Evolutionary conservation across 1,140 invertebrate species (phyloP).

Genomic region (Papilio polyxenes): DNA sequence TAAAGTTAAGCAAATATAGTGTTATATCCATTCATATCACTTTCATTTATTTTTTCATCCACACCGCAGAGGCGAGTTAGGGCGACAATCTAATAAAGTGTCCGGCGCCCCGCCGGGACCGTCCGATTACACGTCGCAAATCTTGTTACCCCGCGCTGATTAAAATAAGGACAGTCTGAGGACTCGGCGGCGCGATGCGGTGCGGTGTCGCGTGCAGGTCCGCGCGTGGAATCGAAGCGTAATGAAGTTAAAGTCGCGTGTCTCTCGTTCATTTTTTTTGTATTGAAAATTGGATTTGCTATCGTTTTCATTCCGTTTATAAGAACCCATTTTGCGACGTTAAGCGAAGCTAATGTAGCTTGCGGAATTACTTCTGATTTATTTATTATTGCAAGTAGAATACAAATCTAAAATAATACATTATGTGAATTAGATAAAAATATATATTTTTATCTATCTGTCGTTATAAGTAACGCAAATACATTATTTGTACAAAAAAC

Average conservation of each 20-base stretch:
- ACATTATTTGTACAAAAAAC: too few species aligned
- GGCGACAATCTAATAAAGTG: conserved; percentile 77
- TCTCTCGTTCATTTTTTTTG: conserved; percentile 43
- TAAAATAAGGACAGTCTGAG: conserved; percentile 63
- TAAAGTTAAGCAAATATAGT: conserved; percentile 20
- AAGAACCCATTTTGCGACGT: background rate
- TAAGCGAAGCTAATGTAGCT: background rate
- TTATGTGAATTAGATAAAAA: too few species aligned
- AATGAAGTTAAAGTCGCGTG: conserved; percentile 55
- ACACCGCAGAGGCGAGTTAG: conserved; percentile 64
- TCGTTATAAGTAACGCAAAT: too few species aligned
- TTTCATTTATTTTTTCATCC: conserved; percentile 59
- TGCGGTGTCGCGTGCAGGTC: conserved; percentile 50
- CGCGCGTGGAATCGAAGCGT: conserved; percentile 65
- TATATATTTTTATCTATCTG: too few species aligned
- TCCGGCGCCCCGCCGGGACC: conserved; percentile 70
- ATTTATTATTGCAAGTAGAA: background rate
- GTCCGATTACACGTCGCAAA: conserved; percentile 73
- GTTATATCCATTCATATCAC: conserved; percentile 44
- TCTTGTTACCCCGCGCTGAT: conserved; percentile 78
- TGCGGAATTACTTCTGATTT: background rate
- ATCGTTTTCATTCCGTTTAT: conserved; percentile 36
- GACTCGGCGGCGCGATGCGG: conserved; percentile 42
- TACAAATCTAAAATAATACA: background rate
- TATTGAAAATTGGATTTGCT: conserved; percentile 31